Evolutionary conservation across 1,140 invertebrate species (phyloP).

Genomic region (Halictus rubicundus): DNA sequence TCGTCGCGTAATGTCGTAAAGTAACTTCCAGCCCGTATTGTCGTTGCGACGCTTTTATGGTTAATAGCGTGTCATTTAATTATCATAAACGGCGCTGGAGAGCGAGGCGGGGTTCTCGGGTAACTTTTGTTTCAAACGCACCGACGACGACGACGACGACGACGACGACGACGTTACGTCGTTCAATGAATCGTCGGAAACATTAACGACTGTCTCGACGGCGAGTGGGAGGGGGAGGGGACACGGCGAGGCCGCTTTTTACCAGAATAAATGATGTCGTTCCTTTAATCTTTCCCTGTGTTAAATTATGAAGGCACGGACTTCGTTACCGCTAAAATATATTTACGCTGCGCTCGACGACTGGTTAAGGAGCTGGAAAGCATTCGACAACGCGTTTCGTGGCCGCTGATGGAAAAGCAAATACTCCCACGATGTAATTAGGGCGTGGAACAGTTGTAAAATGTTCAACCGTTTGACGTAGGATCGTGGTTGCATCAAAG

Average conservation of each 20-base stretch:
- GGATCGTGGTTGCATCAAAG: no score
- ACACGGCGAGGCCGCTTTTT: neutral
- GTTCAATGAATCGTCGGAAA: conserved; percentile 9
- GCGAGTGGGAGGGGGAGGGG: neutral
- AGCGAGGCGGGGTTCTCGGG: neutral
- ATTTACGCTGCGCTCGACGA: no score
- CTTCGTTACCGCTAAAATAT: neutral
- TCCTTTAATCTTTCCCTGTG: neutral
- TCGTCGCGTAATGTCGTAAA: conserved; percentile 24
- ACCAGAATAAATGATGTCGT: neutral
- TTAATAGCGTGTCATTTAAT: conserved; percentile 44
- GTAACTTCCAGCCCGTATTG: conserved; percentile 35
- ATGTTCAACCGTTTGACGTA: no score
- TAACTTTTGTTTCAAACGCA: conserved; percentile 28
- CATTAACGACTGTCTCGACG: neutral
- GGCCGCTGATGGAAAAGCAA: no score
- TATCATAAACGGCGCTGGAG: conserved; percentile 24
- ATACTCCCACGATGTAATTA: no score
- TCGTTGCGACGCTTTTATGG: conserved; percentile 32
- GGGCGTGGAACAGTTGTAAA: no score
- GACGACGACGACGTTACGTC: neutral
- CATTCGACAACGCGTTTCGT: no score
- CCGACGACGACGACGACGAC: conserved; percentile 2
- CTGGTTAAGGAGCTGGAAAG: no score
- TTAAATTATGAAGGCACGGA: neutral